These are phyloP conservation scores for Trissolcus brochymenae DNA, from an alignment of 2,888 invertebrate genomes.

Conservation along the genomic window DNA sequence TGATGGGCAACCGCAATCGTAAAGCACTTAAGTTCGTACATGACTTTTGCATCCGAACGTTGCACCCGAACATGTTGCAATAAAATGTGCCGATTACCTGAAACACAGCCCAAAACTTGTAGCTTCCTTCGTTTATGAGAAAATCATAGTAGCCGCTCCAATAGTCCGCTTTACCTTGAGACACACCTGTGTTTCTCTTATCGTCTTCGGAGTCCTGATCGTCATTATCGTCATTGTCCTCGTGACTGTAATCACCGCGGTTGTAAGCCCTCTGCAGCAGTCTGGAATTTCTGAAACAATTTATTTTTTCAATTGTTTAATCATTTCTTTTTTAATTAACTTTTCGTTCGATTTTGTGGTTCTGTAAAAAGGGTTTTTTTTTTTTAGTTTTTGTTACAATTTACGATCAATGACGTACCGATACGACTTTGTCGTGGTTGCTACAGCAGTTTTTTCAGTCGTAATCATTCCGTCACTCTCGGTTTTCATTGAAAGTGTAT, in stretches of 20 bases:
- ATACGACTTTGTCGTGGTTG: constrained; percentile 63
- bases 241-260: constrained; percentile 54
- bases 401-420: constrained; percentile 60
- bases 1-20: neutral
- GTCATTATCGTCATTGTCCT: constrained; percentile 66
- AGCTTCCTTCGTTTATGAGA: constrained; percentile 90
- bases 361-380: neutral
- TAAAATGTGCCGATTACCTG: constrained; percentile 79
- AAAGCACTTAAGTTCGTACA: neutral
- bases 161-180: constrained; percentile 82
- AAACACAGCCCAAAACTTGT: constrained; percentile 92
- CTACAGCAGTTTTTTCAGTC: constrained; percentile 58
- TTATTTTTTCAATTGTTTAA: neutral
- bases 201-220: constrained; percentile 66
- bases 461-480: constrained; percentile 51
- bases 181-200: constrained; percentile 76
- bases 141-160: constrained; percentile 91
- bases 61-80: neutral
- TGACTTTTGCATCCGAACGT: neutral
- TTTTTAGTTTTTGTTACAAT: constrained; percentile 4
- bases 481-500: constrained; percentile 35
- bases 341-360: neutral
- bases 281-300: constrained; percentile 62
- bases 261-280: constrained; percentile 62
- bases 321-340: neutral